Conservation (phyloP, 2,113 vertebrate genomes). For the Trematomus loennbergii region DNA sequence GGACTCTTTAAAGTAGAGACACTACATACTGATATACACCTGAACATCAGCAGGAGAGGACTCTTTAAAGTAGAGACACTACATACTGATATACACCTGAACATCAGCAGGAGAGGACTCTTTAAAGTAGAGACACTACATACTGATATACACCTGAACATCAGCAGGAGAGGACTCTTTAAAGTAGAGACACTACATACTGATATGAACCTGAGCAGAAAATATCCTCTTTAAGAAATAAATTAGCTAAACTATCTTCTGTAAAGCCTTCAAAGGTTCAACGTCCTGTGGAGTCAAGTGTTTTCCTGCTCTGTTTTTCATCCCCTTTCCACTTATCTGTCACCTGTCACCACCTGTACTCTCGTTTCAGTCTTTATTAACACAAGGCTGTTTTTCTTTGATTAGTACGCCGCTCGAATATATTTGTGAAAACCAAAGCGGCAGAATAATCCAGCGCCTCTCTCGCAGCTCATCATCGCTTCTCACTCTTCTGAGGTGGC, state of each 20-base stretch:
- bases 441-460: slow-evolving; percentile 48
- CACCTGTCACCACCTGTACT: slow-evolving; percentile 23
- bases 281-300: background rate
- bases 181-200: too few relatives aligned
- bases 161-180: too few relatives aligned
- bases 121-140: too few relatives aligned
- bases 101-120: too few relatives aligned
- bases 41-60: too few relatives aligned
- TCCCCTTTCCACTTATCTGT: background rate
- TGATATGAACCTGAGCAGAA: too few relatives aligned
- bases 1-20: too few relatives aligned
- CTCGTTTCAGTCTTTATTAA: background rate
- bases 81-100: too few relatives aligned
- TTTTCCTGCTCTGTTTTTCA: too few relatives aligned
- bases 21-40: too few relatives aligned
- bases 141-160: too few relatives aligned
- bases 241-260: background rate
- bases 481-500: slow-evolving; percentile 17
- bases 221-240: background rate
- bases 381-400: background rate
- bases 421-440: slow-evolving; percentile 41
- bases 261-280: background rate
- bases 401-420: slow-evolving; percentile 16
- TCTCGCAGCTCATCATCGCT: slow-evolving; percentile 35
- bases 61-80: too few relatives aligned